Base-by-base conservation (phyloP, 92 coral and sea anemone species). In the Ricordea florida region DNA sequence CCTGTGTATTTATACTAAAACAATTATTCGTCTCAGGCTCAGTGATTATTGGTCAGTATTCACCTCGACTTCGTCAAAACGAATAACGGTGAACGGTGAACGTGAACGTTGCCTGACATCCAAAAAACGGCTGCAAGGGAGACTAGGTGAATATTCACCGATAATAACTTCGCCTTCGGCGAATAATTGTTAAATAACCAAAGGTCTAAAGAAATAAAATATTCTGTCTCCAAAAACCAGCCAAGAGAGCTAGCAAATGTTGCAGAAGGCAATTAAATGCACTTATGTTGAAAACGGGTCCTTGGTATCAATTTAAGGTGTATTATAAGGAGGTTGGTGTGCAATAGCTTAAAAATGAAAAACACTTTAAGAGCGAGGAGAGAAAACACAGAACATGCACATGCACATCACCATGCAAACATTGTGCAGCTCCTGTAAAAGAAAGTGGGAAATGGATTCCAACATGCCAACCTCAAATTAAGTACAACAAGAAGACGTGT, bases 361-460 rank as follows among this genome's bases (percentile, higher is more conserved):
- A 66, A 44, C 34, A 2, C 42, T 41, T 63, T 20, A 63, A 52
- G 27, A 35, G 53, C 37, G 35, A 63, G 35, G 42, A 63, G 26
- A 40, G 33, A 41, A 49, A n/a, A 1, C 91, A 86, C 41, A 80
- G 46, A 34, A 80, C 80, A 27, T 80, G 80, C 55, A 80, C 92
- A 50, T 74, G 87, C 70, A 57, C 72, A 29, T 41, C 76, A 52
- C 43, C 82, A 57, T 85, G 87, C 32, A 58, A 50, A 31, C 26
- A 66, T 56, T 80, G 87, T 66, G n/a, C 77, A 21, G 60, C 43
- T 42, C 40, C 21, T 74, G 79, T 62, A 21, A 87, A 76, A 49
- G 57, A 72, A 46, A 32, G 65, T 82, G 73, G 79, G 20, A 74
- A 71, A 52, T 67, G 70, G 69, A 41, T 30, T 7, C 75, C 72